Conservation (phyloP, 1,140 invertebrate genomes). For the Maconellicoccus hirsutus region DNA sequence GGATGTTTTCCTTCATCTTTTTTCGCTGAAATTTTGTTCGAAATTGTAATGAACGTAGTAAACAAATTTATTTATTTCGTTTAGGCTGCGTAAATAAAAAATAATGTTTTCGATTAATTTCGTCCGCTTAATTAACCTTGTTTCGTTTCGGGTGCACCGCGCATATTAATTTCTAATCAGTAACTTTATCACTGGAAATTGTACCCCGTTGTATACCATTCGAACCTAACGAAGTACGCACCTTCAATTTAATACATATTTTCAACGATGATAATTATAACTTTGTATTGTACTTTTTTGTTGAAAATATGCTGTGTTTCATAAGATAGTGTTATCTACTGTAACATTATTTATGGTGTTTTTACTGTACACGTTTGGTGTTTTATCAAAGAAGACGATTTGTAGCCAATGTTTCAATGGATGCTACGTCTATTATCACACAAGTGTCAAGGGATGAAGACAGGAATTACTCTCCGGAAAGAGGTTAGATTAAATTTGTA, state of each 20-base stretch:
- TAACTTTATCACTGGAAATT: neutral
- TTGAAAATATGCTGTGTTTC: neutral
- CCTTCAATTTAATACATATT: neutral
- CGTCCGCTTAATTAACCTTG: constrained; percentile 14
- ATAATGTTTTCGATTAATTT: constrained; percentile 10
- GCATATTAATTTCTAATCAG: neutral
- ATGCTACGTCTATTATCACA: constrained; percentile 96
- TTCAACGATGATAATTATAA: neutral
- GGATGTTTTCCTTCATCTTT: too few species aligned
- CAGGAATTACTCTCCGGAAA: constrained; percentile 79
- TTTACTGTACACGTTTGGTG: constrained; percentile 25
- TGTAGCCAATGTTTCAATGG: constrained; percentile 75
- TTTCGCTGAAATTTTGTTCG: neutral
- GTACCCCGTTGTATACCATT: neutral
- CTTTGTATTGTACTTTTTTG: neutral
- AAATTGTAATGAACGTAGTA: constrained; percentile 8
- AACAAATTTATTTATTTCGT: constrained; percentile 11
- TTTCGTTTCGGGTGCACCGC: neutral
- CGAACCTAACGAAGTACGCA: neutral
- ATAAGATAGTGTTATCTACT: constrained; percentile 5
- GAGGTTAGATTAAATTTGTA: constrained; percentile 49
- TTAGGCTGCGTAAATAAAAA: constrained; percentile 1
- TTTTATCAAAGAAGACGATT: constrained; percentile 31
- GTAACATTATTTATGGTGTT: constrained; percentile 28
- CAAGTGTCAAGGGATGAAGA: constrained; percentile 94